Base-by-base conservation (phyloP, 2,797 vertebrate genomes). In the Spinus pinus region DNA sequence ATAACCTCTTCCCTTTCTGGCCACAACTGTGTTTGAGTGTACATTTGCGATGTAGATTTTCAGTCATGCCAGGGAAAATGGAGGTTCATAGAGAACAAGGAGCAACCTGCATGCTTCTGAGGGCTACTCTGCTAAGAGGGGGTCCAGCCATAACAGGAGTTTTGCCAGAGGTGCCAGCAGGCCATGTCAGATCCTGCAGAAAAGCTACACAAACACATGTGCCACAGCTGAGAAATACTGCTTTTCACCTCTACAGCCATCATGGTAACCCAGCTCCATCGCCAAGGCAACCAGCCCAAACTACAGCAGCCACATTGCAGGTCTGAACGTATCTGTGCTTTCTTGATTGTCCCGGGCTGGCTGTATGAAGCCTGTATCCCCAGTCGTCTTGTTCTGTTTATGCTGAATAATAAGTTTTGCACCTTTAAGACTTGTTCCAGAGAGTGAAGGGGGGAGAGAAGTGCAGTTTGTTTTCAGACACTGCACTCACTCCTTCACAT, bases 1-100 rank as follows among this genome's bases (percentile, higher is more conserved):
- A 51, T 66, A 64, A 69, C 14, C 53, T 37, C 49, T 56, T 46
- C 50, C 58, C 28, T 44, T 64, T 47, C 54, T 1, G 3, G 42
- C 58, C 58, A 12, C 5, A 6, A 18, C 14, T 4, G 39, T 27
- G 16, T 41, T 47, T 65, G 30, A 82, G 35, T 4, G 8, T 0
- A 1, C 31, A 9, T 31, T 49, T 3, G 6, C 30, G 20, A 35
- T 0, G 2, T 10, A 27, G 12, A 17, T 60, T 75, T 86, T 65
- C 0, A 0, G 15, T 39, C 46, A 9, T 14, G 20, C 49, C 46
- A 19, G 84, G 22, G 25, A 30, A 62, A 54, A 72, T 1, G 37
- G 50, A 88, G 44, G 35, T 27, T 50, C 6, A 2, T 0, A 21
- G 49, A 69, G 41, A 69, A 6, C 11, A 49, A 37, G 46, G 50